Evolutionary conservation across 2,888 invertebrate species (phyloP).

Genomic region (Biston stratarius): DNA sequence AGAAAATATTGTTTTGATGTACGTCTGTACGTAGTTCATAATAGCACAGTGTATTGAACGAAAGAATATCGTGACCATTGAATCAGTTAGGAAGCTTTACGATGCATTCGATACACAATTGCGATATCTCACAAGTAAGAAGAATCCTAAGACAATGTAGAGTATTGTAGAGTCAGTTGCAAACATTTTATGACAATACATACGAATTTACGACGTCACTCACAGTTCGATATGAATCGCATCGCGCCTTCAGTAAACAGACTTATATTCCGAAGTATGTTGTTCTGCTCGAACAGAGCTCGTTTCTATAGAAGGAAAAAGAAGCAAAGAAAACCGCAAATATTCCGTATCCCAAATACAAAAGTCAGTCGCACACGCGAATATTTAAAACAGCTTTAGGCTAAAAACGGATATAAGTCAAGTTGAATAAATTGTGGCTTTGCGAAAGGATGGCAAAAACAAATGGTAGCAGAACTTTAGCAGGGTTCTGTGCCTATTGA

Average conservation of each 20-base stretch:
- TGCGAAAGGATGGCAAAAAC: constrained; percentile 42
- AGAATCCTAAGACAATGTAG: no score
- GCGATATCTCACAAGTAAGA: no score
- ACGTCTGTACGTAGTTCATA: no score
- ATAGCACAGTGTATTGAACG: no score
- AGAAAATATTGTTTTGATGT: no score
- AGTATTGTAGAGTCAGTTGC: no score
- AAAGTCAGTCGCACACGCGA: constrained; percentile 33
- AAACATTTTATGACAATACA: background rate
- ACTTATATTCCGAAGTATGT: background rate
- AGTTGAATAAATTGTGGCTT: constrained; percentile 70
- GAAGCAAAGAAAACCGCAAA: constrained; percentile 16
- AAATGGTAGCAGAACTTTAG: constrained; percentile 10
- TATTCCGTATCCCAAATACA: constrained; percentile 29
- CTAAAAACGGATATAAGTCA: constrained; percentile 67
- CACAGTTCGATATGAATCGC: background rate
- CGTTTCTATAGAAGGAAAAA: background rate
- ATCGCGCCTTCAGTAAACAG: no score
- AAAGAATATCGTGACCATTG: no score
- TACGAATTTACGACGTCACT: background rate
- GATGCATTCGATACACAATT: no score
- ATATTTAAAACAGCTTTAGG: constrained; percentile 44
- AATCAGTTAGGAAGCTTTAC: no score
- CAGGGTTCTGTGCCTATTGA: constrained; percentile 2
- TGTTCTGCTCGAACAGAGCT: background rate